Base-by-base conservation (phyloP, 1,140 invertebrate species). In the Brachionus sp. region DNA sequence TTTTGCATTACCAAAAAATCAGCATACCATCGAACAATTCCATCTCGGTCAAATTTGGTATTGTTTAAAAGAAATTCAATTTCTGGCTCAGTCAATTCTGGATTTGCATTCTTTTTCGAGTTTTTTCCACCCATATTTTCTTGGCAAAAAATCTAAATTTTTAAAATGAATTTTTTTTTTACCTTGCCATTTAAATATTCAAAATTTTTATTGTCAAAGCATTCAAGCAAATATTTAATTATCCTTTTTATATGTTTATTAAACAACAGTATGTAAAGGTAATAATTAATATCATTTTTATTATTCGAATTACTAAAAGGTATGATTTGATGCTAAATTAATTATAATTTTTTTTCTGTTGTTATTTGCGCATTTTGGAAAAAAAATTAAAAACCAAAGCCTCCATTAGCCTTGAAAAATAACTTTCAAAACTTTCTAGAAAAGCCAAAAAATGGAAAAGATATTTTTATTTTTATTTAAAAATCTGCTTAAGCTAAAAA, bases 11-110 rank as follows among this genome's bases (percentile, higher is more conserved):
- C 88, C 86, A 89, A 89, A 73, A 90, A 90, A 29, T 88, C 89
- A 70, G 87, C 86, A 80, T 89, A 89, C 89, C 89, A 90, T 83
- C 88, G 86, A 83, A 88, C 87, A 50, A 90, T 89, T 84, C 89
- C 88, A 37, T 86, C 84, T 77, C 88, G 87, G 53, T 86, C 86
- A 84, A 88, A 90, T 29, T 88, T 88, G 70, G 89, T 89, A 84
- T 90, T 89, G 42, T 86, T 84, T 68, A 87, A 85, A n/a, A 90
- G 85, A 84, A 89, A 89, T 6, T 86, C 84, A 44, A 89, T 84
- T 78, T 90, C 88, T 83, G 89, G 88, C 25, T 85, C 84, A 16
- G 85, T 62, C 57, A 86, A 68, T 19, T 82, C 77, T 42, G 62
- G 35, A 19, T 37, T 57, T 0, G 50, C 50, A 42, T n/a, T 37